Evolutionary conservation across 2,888 invertebrate genomes (phyloP), one percentile per base, ranked within the genome.

Genomic region (Papilio elwesi): DNA sequence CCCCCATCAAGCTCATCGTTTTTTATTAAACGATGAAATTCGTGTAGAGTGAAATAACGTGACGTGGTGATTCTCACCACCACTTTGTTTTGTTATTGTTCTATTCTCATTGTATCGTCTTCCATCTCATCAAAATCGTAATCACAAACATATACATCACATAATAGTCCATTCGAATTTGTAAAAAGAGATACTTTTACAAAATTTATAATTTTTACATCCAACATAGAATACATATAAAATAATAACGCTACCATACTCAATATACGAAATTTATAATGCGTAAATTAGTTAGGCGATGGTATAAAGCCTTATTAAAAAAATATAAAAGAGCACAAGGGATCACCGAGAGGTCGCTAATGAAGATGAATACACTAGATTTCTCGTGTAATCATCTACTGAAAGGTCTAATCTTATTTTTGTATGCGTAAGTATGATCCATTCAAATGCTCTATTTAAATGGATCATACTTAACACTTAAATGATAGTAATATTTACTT

Each of bases 1-100:
- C 75, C 76, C 77, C 76, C 73, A 76, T 80, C 80, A 82, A 57
- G 16, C 26, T 15, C n/a, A 48, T 49, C 47, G 15, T 26, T 48
- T 64, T 64, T 64, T 62, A 62, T 47, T 6, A 26, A 55, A 57
- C 36, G 6, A 57, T 36, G 16, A 15, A 53, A 55, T 55, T 26
- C 26, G 57, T 36, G 7, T 13, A 57, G 13, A 57, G 2, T 26
- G 57, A 57, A 57, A 57, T 26, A 57, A 36, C 7, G 57, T 36
- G 10, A 13, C 10, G 57, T 26, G 26, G 36, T 36, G 57, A 57
- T 4, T 1, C 57, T 57, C 26, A 55, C 55, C 55, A 55, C 12
- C 57, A 36, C 57, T 36, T 6, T 55, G 26, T 13, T 13, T 5
- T 8, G 12, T 26, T 12, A 13, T 6, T 55, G 26, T 13, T 13